phyloP scores from a whole-genome alignment of 2,888 invertebrate genomes.

The Oxyteleia sp. region DNA sequence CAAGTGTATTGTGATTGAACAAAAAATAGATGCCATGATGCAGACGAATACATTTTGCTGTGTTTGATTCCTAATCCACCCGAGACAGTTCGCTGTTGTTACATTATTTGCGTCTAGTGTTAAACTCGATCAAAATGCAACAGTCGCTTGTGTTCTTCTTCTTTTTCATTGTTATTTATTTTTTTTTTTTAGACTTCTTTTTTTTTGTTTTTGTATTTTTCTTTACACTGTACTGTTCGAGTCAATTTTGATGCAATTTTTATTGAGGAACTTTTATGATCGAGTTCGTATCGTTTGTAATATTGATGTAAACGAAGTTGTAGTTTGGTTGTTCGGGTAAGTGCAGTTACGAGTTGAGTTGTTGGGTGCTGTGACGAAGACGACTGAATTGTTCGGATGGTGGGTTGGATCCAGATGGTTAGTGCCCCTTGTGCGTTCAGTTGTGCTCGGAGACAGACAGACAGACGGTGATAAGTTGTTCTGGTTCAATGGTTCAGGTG shows the following conservation, averaged over 20 bases:
- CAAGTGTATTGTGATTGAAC: slow-evolving; percentile 86
- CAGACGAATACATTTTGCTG: slow-evolving; percentile 80
- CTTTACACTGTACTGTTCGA: not conserved
- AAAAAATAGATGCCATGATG: slow-evolving; percentile 86
- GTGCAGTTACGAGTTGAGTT: slow-evolving; percentile 62
- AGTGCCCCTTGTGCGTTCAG: slow-evolving; percentile 58
- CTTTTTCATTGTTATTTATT: no score
- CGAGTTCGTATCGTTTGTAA: slow-evolving; percentile 10
- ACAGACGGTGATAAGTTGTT: slow-evolving; percentile 30
- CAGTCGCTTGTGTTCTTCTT: slow-evolving; percentile 14
- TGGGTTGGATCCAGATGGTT: slow-evolving; percentile 34
- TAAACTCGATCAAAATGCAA: slow-evolving; percentile 4
- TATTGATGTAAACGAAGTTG: not conserved
- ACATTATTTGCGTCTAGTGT: not conserved
- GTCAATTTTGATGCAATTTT: no score
- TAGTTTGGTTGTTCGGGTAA: slow-evolving; percentile 42
- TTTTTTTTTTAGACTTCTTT: slow-evolving; percentile 6
- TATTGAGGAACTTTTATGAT: slow-evolving; percentile 33
- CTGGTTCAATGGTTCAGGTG: slow-evolving; percentile 15
- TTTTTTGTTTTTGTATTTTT: slow-evolving; percentile 1
- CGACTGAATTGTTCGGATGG: slow-evolving; percentile 27
- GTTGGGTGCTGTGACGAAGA: slow-evolving; percentile 60
- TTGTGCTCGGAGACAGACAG: slow-evolving; percentile 39
- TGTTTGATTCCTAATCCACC: slow-evolving; percentile 80
- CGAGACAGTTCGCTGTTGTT: slow-evolving; percentile 59